Conservation (phyloP, 2,797 vertebrate species). For the Peromyscus attwateri region DNA sequence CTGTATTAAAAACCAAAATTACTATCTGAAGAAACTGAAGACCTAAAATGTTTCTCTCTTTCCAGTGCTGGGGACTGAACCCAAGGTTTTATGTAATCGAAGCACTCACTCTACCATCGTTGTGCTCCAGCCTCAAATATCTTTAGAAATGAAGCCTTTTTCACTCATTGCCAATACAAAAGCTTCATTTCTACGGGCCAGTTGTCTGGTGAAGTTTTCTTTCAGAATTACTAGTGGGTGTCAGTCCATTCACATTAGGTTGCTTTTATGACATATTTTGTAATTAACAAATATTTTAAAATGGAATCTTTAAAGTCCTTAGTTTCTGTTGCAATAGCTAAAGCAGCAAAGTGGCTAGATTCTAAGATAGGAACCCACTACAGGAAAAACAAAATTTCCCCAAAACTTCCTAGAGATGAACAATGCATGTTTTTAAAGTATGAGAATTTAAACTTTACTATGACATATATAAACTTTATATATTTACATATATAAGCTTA, state of each 20-base stretch:
- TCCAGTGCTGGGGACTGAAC: not conserved
- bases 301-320: constrained; percentile 44
- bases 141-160: constrained; percentile 39
- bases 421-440: constrained; percentile 58
- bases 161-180: no score
- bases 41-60: not conserved
- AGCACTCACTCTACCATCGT: not conserved
- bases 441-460: constrained; percentile 48
- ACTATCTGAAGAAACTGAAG: constrained; percentile 44
- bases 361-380: constrained; percentile 50
- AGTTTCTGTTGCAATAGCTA: constrained; percentile 51
- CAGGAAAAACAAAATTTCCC: not conserved
- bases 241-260: not conserved
- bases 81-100: not conserved
- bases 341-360: constrained; percentile 10
- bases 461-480: no score
- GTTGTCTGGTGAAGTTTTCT: constrained; percentile 31
- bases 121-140: not conserved
- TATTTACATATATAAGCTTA: no score
- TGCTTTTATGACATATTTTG: constrained; percentile 31
- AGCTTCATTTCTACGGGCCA: not conserved
- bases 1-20: constrained; percentile 54
- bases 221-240: constrained; percentile 46
- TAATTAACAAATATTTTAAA: constrained; percentile 61
- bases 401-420: constrained; percentile 41